Evolutionary conservation across 2,888 invertebrate species (phyloP), one percentile per base, ranked within the genome.

Genomic region (Caenorhabditis zanzibari): DNA sequence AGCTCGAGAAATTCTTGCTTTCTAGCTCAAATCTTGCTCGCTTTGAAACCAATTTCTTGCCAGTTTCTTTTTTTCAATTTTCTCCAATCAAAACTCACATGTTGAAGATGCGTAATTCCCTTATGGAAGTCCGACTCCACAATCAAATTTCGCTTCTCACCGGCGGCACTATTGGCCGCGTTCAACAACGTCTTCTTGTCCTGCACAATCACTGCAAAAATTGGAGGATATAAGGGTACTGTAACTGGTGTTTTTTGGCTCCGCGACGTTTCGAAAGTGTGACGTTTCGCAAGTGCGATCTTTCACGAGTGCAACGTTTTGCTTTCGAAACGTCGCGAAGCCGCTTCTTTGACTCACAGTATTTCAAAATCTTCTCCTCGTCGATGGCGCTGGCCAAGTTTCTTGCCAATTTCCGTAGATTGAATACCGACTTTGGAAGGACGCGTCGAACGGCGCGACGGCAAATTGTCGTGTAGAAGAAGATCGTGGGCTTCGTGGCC

Each of bases 371-470:
- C 19, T 85, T 75, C 22, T 86, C 83, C 10, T 72, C 73, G 64
- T 89, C 88, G 41, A 90, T 79, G n/a, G 68, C 49, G 10, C 66
- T 79, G 66, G 81, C 82, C 7, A 90, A 89, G 19, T 80, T 77
- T 14, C 90, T 76, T 0, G 88, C 84, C 24, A 88, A 32, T 63
- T 86, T 87, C 2, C 87, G 47, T 4, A 87, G 54, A 49, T 89
- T 90, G 41, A 88, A 83, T 2, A 81, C 77, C 0, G 47, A 76
- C 68, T 85, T 87, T 2, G 88, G 88, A 1, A 88, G 75, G n/a
- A 89, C 32, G 64, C 87, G 26, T 52, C 84, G 35, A 0, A 81
- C 52, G 9, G 66, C 77, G 22, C 81, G 68, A 10, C 84, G 73
- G 22, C 84, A 85, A 28, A 86, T 74, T 1, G 68, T 81, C 9